Evolutionary conservation across 1,140 invertebrate species (phyloP).

Genomic region (Bombus confusus): DNA sequence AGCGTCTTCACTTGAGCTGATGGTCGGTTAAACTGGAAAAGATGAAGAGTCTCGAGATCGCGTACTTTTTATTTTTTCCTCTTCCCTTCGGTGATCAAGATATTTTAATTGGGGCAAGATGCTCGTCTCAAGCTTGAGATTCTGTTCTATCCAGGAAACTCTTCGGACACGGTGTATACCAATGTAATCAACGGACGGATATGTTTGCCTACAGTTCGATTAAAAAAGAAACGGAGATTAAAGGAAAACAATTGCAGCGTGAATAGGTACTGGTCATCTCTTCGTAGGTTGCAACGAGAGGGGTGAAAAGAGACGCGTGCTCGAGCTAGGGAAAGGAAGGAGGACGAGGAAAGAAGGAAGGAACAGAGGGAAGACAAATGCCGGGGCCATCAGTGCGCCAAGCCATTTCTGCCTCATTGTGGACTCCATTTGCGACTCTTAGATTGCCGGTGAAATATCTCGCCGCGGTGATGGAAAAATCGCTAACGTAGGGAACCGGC

Average conservation of each 20-base stretch:
- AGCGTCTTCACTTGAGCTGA: slow-evolving; percentile 9
- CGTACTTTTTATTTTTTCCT: neutral
- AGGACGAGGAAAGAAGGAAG: slow-evolving; percentile 54
- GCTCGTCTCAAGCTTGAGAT: neutral
- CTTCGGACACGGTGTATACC: neutral
- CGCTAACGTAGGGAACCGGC: slow-evolving; percentile 79
- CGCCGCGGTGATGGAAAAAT: slow-evolving; percentile 81
- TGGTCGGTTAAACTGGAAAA: slow-evolving; percentile 17
- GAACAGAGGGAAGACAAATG: slow-evolving; percentile 79
- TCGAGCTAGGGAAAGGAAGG: slow-evolving; percentile 43
- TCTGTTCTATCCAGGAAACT: neutral
- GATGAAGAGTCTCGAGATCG: neutral
- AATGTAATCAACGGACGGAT: neutral
- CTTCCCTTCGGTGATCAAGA: neutral
- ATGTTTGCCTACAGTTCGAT: neutral
- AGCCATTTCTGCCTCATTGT: slow-evolving; percentile 82
- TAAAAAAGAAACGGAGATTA: neutral
- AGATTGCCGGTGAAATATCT: slow-evolving; percentile 82
- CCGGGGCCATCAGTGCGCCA: slow-evolving; percentile 75
- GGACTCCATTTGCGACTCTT: slow-evolving; percentile 82
- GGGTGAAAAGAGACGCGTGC: slow-evolving; percentile 54
- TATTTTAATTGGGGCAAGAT: slow-evolving; percentile 15
- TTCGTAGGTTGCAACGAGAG: neutral
- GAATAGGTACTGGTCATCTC: neutral
- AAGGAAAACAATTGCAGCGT: neutral